Conservation (phyloP, 2,888 invertebrate species). For the Anagyrus pseudococci region DNA sequence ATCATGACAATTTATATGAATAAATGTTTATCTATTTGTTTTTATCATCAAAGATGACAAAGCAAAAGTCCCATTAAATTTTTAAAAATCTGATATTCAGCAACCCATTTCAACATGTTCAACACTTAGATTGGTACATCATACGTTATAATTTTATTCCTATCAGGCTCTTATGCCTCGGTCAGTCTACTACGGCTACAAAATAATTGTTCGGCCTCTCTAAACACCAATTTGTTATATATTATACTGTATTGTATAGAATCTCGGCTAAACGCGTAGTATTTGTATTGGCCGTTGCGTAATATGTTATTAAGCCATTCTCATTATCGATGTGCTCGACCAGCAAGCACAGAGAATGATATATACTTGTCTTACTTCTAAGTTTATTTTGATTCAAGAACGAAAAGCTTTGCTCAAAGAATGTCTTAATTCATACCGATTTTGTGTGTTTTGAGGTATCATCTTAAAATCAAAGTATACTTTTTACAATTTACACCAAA, state of each 20-base stretch:
- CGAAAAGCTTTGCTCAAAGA: not conserved
- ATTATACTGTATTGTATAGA: conserved; percentile 21
- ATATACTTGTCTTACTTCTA: conserved; percentile 6
- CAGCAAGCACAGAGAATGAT: conserved; percentile 49
- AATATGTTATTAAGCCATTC: conserved; percentile 34
- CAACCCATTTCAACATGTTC: not conserved
- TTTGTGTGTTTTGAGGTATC: too few species aligned
- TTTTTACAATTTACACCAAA: not conserved
- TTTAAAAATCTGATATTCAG: not conserved
- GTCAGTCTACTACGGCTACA: conserved; percentile 49
- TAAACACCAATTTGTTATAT: conserved; percentile 49
- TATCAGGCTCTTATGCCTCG: conserved; percentile 28
- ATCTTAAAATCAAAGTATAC: not conserved
- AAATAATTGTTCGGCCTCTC: conserved; percentile 53
- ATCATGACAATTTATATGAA: not conserved
- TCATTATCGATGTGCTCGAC: conserved; percentile 47
- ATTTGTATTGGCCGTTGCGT: conserved; percentile 40
- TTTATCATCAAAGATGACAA: not conserved
- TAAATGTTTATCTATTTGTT: not conserved
- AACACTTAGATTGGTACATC: conserved; percentile 9
- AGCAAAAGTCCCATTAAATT: not conserved
- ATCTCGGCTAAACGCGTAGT: conserved; percentile 14
- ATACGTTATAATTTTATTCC: conserved; percentile 28
- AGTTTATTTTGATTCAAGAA: not conserved
- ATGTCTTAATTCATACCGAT: not conserved